Evolutionary conservation across 2,888 invertebrate species (phyloP), one percentile per base, ranked within the genome.

Genomic region (Dione vanillae): DNA sequence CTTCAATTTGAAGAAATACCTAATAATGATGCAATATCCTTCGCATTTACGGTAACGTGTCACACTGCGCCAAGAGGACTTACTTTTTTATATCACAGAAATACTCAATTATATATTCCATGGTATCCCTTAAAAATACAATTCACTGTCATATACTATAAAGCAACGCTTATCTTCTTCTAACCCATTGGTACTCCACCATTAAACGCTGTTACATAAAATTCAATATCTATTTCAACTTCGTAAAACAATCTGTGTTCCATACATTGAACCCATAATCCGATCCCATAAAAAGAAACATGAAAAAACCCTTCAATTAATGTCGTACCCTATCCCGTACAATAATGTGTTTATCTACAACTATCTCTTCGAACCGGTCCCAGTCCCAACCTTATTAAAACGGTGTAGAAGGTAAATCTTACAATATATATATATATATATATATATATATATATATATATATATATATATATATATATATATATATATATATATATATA

Each of bases 361-460:
- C 71, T 59, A 65, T 64, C 41, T 19, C 64, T 20, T 19, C 70
- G 40, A 77, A 80, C 81, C 76, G 78, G 80, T 80, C 41, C 20
- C 76, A 77, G 80, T 78, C 40, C n/a, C 27, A 49, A 19, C 12
- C 64, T 81, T 83, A 82, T 82, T 82, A 80, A 77, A 77, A 72
- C 72, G 61, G 70, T 72, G 71, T 70, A 66, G 72, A 65, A 73
- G 45, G 64, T 27, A 27, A 27, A 45, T 43, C 43, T 43, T 61
- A 45, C n/a, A n/a, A n/a, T n/a, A n/a, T n/a, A n/a, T n/a, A n/a
- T n/a, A n/a, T n/a, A n/a, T n/a, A n/a, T 61, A 27, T 43, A n/a
- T 45, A 11, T 20, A n/a, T 61, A 27, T 3, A 19, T 61, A 27
- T 43, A n/a, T 45, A 11, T 20, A n/a, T 61, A 27, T 3, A 19